Conservation (phyloP, 2,113 vertebrate species). For the Aythya baeri region DNA sequence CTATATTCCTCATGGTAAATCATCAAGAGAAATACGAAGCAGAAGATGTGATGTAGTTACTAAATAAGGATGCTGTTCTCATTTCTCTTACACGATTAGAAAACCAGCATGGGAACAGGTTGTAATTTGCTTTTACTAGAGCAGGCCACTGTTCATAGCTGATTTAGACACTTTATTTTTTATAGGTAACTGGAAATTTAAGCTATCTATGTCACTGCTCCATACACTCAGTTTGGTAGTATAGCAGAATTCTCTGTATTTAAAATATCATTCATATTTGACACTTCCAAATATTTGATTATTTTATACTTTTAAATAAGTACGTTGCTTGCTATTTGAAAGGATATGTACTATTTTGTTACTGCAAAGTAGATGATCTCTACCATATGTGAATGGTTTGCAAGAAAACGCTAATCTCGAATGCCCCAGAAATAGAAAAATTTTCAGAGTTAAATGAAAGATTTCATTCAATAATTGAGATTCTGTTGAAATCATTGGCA, state of each 20-base stretch:
- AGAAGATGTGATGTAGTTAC: background rate
- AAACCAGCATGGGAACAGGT: background rate
- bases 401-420: background rate
- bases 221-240: background rate
- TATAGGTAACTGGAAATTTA: background rate
- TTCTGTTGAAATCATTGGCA: background rate
- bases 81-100: background rate
- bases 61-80: background rate
- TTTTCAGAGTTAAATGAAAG: background rate
- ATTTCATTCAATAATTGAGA: background rate
- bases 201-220: background rate
- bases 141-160: background rate
- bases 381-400: background rate
- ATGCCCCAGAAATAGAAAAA: background rate
- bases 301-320: background rate
- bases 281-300: background rate
- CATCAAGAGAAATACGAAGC: background rate
- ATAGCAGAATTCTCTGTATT: background rate
- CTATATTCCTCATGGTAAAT: fast-evolving
- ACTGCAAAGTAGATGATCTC: background rate
- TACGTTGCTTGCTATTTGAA: background rate
- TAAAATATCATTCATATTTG: background rate
- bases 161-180: background rate
- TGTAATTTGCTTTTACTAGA: background rate
- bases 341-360: background rate